Evolutionary conservation across 2,888 invertebrate genomes (phyloP).

Genomic region (Zootermopsis nevadensis): DNA sequence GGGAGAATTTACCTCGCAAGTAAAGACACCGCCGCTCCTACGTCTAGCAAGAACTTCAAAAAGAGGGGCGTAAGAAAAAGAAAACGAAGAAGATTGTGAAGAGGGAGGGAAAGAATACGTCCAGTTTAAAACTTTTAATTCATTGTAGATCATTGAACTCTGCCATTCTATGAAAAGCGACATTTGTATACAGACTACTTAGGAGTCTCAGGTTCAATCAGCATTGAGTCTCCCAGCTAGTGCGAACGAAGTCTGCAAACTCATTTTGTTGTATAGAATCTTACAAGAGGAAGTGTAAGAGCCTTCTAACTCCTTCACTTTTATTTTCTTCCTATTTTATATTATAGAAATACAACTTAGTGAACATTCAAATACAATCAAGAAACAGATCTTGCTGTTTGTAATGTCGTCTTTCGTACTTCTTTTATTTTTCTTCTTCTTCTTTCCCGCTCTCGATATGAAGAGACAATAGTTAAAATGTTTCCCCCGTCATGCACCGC

Average conservation of each 20-base stretch:
- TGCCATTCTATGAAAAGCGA: constrained; percentile 29
- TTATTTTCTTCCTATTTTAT: constrained; percentile 26
- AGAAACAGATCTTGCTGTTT: constrained; percentile 41
- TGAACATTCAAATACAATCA: constrained; percentile 37
- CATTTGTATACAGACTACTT: constrained; percentile 35
- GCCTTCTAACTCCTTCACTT: neutral
- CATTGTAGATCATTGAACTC: constrained; percentile 38
- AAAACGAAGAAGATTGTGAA: neutral
- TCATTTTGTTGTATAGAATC: constrained; percentile 33
- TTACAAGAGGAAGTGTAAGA: constrained; percentile 14
- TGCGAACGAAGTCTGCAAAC: constrained; percentile 26
- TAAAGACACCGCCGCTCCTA: constrained; percentile 22
- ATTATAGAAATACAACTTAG: constrained; percentile 33
- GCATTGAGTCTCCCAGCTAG: constrained; percentile 17
- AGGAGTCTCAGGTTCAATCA: constrained; percentile 18
- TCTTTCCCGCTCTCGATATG: constrained; percentile 14
- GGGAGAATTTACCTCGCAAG: constrained; percentile 7
- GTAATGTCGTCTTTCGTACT: constrained; percentile 23
- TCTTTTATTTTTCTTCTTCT: constrained; percentile 19
- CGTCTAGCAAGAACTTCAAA: neutral
- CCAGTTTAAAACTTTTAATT: constrained; percentile 35
- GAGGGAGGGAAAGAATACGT: neutral
- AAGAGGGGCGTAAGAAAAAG: neutral
- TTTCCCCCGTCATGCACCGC: constrained; percentile 37
- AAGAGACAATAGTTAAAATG: constrained; percentile 41